phyloP scores from a whole-genome alignment of 2,113 vertebrate species.

The Asarcornis scutulata region DNA sequence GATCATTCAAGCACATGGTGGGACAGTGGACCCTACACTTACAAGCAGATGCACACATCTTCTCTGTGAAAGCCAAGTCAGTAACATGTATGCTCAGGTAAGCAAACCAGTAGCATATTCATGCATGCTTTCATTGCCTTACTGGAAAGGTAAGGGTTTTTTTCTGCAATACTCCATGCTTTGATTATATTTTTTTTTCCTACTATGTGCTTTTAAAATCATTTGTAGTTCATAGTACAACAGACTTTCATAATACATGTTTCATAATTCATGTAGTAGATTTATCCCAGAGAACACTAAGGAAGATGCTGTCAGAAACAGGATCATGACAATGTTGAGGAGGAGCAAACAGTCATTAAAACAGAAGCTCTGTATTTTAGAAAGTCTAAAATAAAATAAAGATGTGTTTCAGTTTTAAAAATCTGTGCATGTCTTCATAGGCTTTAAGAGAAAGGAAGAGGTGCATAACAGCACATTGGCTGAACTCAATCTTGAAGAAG shows the following conservation, averaged over 20 bases:
- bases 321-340: not conserved
- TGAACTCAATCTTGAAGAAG: conserved; percentile 91
- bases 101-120: not conserved
- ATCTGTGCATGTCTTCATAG: conserved; percentile 60
- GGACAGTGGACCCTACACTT: conserved; percentile 87
- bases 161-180: not conserved
- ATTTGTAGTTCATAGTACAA: not conserved
- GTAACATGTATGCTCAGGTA: conserved; percentile 95
- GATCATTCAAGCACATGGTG: conserved; percentile 95
- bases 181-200: not conserved
- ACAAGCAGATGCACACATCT: conserved; percentile 93
- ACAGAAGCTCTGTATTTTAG: not conserved
- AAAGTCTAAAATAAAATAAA: not conserved
- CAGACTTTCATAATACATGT: accelerated
- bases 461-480: conserved; percentile 96
- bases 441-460: conserved; percentile 91
- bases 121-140: not conserved
- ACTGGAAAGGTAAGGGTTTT: not conserved
- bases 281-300: not conserved
- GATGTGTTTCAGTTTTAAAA: not conserved
- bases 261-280: accelerated
- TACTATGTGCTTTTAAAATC: accelerated
- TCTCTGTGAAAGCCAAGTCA: conserved; percentile 97
- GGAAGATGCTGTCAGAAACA: not conserved
- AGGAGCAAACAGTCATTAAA: not conserved